phyloP scores from a whole-genome alignment of 2,797 vertebrate genomes.

The Lates japonicus region DNA sequence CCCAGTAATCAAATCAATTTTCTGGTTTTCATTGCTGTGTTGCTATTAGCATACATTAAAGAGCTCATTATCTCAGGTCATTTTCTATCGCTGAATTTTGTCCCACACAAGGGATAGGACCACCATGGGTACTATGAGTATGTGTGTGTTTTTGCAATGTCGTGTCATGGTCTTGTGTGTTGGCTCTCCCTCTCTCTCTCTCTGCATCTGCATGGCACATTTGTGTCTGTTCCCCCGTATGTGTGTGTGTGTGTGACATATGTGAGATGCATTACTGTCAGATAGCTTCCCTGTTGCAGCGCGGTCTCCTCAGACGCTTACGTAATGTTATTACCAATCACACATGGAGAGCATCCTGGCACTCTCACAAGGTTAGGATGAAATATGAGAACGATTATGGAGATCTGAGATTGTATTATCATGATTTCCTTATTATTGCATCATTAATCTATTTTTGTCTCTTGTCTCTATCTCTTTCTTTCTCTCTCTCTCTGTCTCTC shows the following conservation, averaged over 20 bases:
- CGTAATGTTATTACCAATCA: slow-evolving; percentile 82
- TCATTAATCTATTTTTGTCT: slow-evolving; percentile 88
- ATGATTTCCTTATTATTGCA: slow-evolving; percentile 85
- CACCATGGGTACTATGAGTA: slow-evolving; percentile 18
- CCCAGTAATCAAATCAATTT: slow-evolving; percentile 66
- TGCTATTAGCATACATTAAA: slow-evolving; percentile 72
- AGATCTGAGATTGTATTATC: slow-evolving; percentile 85
- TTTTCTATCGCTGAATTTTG: slow-evolving; percentile 59
- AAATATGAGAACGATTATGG: slow-evolving; percentile 84
- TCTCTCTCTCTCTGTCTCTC: slow-evolving; percentile 61
- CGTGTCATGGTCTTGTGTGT: slow-evolving; percentile 27
- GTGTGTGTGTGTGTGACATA: slow-evolving; percentile 57
- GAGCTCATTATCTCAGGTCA: slow-evolving; percentile 60
- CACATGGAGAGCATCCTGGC: slow-evolving; percentile 81
- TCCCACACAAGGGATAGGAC: slow-evolving; percentile 8
- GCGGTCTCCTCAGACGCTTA: slow-evolving; percentile 73
- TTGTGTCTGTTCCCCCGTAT: slow-evolving; percentile 33
- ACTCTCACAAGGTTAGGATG: slow-evolving; percentile 85
- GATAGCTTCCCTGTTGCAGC: slow-evolving; percentile 60
- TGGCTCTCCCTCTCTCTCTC: slow-evolving; percentile 11
- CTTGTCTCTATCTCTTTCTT: slow-evolving; percentile 65
- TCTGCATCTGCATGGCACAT: slow-evolving; percentile 26
- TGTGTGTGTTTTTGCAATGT: slow-evolving; percentile 10
- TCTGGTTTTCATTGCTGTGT: slow-evolving; percentile 61
- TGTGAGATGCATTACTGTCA: slow-evolving; percentile 73